Evolutionary conservation across 2,113 vertebrate genomes (phyloP).

Genomic region (Apeltes quadracus): DNA sequence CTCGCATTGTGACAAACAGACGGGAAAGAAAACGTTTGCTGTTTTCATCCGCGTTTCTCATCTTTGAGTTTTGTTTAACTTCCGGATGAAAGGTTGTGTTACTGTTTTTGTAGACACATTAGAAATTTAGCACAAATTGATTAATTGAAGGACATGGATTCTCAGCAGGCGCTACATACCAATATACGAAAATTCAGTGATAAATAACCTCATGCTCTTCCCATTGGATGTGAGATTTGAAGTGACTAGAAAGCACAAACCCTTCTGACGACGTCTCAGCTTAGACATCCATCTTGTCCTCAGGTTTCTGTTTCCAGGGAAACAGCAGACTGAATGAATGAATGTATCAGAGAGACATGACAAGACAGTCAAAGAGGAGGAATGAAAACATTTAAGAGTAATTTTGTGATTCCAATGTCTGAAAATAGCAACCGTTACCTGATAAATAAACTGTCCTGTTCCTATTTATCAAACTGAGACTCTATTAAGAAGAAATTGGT

Average conservation of each 20-base stretch:
- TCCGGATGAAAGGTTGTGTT: too few species aligned
- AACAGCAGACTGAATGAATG: constrained; percentile 57
- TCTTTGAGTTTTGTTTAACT: too few species aligned
- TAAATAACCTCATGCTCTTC: not conserved
- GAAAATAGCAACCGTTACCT: constrained; percentile 31
- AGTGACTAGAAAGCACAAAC: constrained; percentile 19
- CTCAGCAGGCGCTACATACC: not conserved
- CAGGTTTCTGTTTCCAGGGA: constrained; percentile 67
- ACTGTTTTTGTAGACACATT: too few species aligned
- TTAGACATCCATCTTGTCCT: constrained; percentile 38
- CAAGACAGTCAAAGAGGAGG: constrained; percentile 29
- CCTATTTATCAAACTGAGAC: not conserved
- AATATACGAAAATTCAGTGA: not conserved
- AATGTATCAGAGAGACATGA: constrained; percentile 38
- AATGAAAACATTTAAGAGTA: constrained; percentile 16
- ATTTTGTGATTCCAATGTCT: constrained; percentile 22
- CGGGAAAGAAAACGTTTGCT: too few species aligned
- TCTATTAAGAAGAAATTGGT: constrained; percentile 2
- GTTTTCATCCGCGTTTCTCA: too few species aligned
- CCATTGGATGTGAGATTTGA: constrained; percentile 1
- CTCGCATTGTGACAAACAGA: too few species aligned
- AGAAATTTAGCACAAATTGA: too few species aligned
- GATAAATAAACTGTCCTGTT: constrained; percentile 1
- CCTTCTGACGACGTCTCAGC: constrained; percentile 7
- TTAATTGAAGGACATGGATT: too few species aligned